Base-by-base conservation (phyloP, 2,888 invertebrate species). In the Chrysolina oricalcia region DNA sequence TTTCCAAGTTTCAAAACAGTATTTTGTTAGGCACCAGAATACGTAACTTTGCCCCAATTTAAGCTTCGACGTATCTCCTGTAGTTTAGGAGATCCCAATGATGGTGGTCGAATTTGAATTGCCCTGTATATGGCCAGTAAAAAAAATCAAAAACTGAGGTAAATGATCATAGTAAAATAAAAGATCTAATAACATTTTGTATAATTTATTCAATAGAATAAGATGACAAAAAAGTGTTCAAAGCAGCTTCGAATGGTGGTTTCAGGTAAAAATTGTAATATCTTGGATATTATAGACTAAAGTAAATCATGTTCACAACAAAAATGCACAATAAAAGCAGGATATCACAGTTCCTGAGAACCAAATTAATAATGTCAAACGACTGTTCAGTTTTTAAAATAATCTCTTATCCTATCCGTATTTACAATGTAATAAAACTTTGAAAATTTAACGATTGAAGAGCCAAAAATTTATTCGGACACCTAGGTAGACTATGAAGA, bases 401-500 rank as follows among this genome's bases (percentile, higher is more conserved):
- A 66, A 35, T 43, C 62, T 66, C 75, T 74, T 78, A 72, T 76
- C 74, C 73, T 75, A 75, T 72, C 76, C 35, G 53, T 81, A 81
- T 81, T 75, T 81, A 81, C 81, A 81, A 77, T 78, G 78, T 75
- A 73, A 75, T 73, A 53, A 17, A 68, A 27, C 69, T 78, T 66
- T 77, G 64, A 73, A 73, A 64, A 68, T 68, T 69, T 70, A 70
- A 74, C 65, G 70, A 62, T 17, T 41, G 19, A 46, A 27, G 19
- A 23, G 48, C 46, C 66, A 66, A 66, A 66, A 17, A 66, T 23
- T 46, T 27, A 21, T 46, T 66, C 66, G 66, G 66, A 66, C 23
- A 53, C 53, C 53, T 67, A 71, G 50, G 9, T 71, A 35, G 35
- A 71, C 48, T 64, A 71, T 48, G 5, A 67, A 27, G 67, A 17